A percentile compares a stretch with the other conserved stretches of the same genome.
Conservation (phyloP, 2,888 invertebrate species). For the Andrena haemorrhoa region DNA sequence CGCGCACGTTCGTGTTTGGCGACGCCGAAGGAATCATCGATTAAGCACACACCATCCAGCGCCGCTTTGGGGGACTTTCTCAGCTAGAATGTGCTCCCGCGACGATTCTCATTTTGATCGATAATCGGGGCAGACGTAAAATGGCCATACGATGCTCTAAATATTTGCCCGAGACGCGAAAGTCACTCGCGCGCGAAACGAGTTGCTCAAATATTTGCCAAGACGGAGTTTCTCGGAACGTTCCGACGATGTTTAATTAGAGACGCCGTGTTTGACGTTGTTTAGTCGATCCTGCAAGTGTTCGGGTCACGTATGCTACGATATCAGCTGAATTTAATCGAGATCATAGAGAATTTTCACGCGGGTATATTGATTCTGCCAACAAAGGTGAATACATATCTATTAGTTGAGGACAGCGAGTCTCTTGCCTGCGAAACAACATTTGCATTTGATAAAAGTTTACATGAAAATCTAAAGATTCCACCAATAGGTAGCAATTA, state of each 20-base stretch:
- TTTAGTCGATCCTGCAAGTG: not conserved
- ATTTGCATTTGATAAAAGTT: no score
- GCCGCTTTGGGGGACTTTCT: no score
- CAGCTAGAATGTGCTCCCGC: not conserved
- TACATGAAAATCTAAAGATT: no score
- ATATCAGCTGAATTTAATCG: no score
- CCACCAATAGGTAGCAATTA: no score
- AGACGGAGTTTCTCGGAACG: not conserved
- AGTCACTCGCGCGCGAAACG: not conserved
- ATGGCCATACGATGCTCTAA: not conserved
- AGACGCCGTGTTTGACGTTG: not conserved
- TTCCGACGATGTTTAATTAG: slow-evolving; percentile 1
- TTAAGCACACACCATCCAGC: not conserved
- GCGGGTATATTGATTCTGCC: no score
- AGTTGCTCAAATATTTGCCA: not conserved
- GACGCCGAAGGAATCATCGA: not conserved
- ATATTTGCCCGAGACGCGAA: not conserved
- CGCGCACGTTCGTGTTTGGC: not conserved
- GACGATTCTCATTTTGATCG: not conserved
- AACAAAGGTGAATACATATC: no score
- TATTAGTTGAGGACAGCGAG: no score
- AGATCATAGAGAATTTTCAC: no score
- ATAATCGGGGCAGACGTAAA: not conserved
- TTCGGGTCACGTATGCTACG: not conserved
- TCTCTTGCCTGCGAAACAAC: no score